Evolutionary conservation across 2,888 invertebrate species (phyloP), one percentile per base, ranked within the genome.

Genomic region (Cantharis flavilabris): DNA sequence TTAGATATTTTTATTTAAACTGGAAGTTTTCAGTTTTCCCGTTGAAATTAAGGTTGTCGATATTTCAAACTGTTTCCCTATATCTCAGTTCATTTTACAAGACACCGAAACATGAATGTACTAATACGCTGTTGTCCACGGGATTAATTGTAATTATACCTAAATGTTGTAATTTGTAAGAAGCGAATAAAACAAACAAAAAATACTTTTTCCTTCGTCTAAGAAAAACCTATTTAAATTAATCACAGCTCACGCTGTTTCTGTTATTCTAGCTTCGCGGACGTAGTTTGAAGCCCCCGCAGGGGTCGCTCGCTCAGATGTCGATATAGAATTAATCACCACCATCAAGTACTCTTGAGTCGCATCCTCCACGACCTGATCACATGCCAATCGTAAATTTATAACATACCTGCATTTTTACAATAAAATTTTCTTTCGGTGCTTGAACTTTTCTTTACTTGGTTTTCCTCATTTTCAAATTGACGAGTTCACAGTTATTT

Each of bases 201-300:
- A 49, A 49, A 49, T 49, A 49, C 49, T 49, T 49, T 33, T 49
- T 49, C 49, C 13, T 49, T 49, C 49, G 49, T n/a, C 30, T 14
- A 81, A 79, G 81, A 82, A 80, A 82, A 83, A 81, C 82, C 84
- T 82, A 86, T 86, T 86, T 85, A 86, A 86, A 87, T 86, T 87
- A 86, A 86, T 86, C 86, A 86, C 83, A 83, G 79, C 84, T 85
- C 86, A 85, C 83, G 86, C 87, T 86, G 87, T 84, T 87, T 85
- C 85, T 85, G 86, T 86, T 86, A 86, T 87, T 87, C 86, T 84
- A 85, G 85, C 83, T 84, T 84, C 83, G 84, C 84, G 85, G 83
- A 82, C 83, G 83, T 82, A 84, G 85, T 83, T 84, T 83, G 82
- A 81, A 78, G 76, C 84, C 73, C 28, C 86, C 72, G 82, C 83